Conservation (phyloP, 2,113 vertebrate genomes). For the Heterotis niloticus region DNA sequence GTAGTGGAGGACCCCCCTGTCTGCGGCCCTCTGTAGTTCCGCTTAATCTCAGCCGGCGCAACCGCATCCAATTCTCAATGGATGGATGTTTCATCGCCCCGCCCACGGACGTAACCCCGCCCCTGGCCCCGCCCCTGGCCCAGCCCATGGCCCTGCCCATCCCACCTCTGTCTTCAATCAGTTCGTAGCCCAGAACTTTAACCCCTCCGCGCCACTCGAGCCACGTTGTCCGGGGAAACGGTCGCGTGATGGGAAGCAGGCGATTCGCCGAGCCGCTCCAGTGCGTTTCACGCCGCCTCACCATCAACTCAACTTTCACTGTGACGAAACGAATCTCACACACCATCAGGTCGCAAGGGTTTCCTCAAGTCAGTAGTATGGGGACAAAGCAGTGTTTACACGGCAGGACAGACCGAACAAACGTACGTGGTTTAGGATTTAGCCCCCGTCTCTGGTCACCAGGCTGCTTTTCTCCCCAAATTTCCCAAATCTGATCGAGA, state of each 20-base stretch:
- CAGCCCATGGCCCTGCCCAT: not conserved
- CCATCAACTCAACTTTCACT: too few species aligned
- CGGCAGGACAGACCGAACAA: too few species aligned
- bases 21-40: conserved; percentile 30
- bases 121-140: too few species aligned
- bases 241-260: too few species aligned
- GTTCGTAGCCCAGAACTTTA: conserved; percentile 30
- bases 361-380: not conserved
- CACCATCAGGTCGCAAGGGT: not conserved
- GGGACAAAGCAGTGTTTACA: too few species aligned
- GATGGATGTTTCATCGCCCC: conserved; percentile 28
- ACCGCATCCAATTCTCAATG: conserved; percentile 44
- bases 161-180: conserved; percentile 26
- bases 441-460: too few species aligned
- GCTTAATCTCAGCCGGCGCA: conserved; percentile 42
- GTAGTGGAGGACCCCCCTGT: conserved; percentile 24
- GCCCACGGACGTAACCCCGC: not conserved
- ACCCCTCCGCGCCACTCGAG: conserved; percentile 30
- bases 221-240: not conserved
- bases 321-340: too few species aligned
- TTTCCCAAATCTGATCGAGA: not conserved
- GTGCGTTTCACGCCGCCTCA: too few species aligned
- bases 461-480: not conserved
- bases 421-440: not conserved
- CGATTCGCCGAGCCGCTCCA: too few species aligned